Evolutionary conservation across 2,888 invertebrate genomes (phyloP).

Genomic region (Odontothrips loti): DNA sequence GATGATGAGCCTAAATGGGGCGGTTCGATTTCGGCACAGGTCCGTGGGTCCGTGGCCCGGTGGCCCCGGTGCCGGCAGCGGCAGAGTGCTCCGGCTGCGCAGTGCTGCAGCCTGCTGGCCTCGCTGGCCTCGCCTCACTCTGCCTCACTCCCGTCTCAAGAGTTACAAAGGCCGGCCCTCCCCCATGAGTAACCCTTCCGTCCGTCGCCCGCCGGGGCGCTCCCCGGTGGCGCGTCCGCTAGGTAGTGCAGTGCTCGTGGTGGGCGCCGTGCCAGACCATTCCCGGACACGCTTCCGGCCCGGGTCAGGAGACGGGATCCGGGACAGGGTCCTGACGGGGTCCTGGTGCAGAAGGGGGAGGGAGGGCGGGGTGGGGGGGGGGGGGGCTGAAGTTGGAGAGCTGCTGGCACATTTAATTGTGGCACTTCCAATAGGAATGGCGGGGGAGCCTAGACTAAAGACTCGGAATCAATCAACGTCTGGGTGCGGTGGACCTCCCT

Average conservation of each 20-base stretch:
- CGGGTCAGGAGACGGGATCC: background rate
- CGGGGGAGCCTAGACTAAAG: background rate
- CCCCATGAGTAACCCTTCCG: background rate
- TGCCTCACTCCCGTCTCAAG: no score
- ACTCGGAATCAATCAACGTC: background rate
- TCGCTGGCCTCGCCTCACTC: no score
- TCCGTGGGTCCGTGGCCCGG: no score
- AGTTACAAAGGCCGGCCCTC: background rate
- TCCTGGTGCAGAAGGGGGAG: no score
- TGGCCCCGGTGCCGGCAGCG: no score
- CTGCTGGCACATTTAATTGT: background rate
- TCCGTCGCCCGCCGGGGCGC: background rate
- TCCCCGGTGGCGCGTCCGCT: no score
- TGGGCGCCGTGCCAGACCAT: background rate
- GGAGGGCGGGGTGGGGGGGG: background rate
- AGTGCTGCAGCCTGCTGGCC: no score
- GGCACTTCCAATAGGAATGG: constrained; percentile 1
- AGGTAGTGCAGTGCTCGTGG: background rate
- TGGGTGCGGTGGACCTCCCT: background rate
- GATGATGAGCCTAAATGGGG: no score
- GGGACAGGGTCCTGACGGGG: no score
- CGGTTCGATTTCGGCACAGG: no score
- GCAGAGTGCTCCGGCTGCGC: no score
- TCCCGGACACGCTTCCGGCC: background rate
- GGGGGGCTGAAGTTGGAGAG: background rate